These are phyloP conservation scores for Tauraco erythrolophus DNA, from an alignment of 2,113 vertebrate genomes.

Conservation along the genomic window DNA sequence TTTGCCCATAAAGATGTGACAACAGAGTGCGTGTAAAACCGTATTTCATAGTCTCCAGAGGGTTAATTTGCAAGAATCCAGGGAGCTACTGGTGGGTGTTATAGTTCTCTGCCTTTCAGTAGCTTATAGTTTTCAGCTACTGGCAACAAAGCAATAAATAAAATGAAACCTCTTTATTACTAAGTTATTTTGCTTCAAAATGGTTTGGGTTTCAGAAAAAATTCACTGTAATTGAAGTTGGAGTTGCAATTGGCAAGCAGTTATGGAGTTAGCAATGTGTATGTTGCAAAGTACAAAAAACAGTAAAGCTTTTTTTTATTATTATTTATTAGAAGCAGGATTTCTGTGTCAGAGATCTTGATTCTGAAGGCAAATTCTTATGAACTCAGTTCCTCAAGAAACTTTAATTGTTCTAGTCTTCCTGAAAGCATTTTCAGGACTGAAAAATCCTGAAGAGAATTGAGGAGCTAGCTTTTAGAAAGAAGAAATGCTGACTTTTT, in stretches of 20 bases:
- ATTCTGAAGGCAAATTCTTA: neutral
- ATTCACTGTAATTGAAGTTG: neutral
- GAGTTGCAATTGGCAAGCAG: neutral
- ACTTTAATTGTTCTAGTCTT: neutral
- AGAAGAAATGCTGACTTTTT: neutral
- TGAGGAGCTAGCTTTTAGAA: neutral
- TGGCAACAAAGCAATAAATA: neutral
- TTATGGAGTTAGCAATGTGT: neutral
- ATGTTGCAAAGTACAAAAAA: neutral
- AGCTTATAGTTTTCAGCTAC: neutral
- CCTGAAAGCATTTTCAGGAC: neutral
- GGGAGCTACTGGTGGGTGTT: neutral
- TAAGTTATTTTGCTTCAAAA: neutral
- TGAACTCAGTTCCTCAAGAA: neutral
- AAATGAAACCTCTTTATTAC: neutral
- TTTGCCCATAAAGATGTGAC: neutral
- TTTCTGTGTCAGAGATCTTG: neutral
- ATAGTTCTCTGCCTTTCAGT: neutral
- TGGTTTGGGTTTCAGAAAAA: neutral
- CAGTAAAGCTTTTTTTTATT: neutral
- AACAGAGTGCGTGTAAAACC: neutral
- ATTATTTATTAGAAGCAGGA: neutral
- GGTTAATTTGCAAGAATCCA: neutral
- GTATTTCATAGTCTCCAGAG: neutral
- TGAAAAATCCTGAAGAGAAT: neutral